Evolutionary conservation across 2,888 invertebrate genomes (phyloP).

Genomic region (Melanophora roralis): DNA sequence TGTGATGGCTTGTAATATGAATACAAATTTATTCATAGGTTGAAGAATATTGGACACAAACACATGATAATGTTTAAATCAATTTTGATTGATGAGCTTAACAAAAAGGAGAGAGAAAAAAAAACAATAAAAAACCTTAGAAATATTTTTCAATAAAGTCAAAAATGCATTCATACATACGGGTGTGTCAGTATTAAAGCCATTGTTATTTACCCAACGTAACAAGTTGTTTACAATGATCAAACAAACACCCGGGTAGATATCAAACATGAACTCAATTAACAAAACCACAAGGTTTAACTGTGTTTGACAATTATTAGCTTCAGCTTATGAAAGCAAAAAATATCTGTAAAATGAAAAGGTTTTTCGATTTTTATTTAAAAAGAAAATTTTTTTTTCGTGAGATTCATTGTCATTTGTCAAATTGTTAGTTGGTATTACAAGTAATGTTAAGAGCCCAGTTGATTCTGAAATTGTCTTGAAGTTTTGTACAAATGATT

Average conservation of each 20-base stretch:
- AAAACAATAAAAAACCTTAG: not conserved
- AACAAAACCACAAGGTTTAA: too few relatives aligned
- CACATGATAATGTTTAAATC: slow-evolving; percentile 1
- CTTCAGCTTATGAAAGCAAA: too few relatives aligned
- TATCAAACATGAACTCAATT: not conserved
- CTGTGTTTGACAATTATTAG: too few relatives aligned
- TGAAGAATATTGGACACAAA: not conserved
- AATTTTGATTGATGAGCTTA: slow-evolving; percentile 17
- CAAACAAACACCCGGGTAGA: not conserved
- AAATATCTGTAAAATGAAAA: too few relatives aligned
- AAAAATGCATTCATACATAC: not conserved
- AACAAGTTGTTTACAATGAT: not conserved
- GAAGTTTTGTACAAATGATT: too few relatives aligned
- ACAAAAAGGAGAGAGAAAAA: not conserved
- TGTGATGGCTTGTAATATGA: not conserved
- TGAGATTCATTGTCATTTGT: too few relatives aligned
- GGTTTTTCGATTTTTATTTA: too few relatives aligned
- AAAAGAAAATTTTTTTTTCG: too few relatives aligned
- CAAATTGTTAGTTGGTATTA: too few relatives aligned
- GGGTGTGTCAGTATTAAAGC: not conserved
- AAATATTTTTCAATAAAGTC: not conserved
- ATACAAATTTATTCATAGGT: not conserved
- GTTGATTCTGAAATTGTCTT: too few relatives aligned
- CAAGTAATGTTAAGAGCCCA: too few relatives aligned
- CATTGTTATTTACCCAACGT: not conserved